A percentile compares a stretch with the other conserved stretches of the same genome.
phyloP scores from a whole-genome alignment of 2,888 invertebrate genomes.

The Mylabris sibirica region DNA sequence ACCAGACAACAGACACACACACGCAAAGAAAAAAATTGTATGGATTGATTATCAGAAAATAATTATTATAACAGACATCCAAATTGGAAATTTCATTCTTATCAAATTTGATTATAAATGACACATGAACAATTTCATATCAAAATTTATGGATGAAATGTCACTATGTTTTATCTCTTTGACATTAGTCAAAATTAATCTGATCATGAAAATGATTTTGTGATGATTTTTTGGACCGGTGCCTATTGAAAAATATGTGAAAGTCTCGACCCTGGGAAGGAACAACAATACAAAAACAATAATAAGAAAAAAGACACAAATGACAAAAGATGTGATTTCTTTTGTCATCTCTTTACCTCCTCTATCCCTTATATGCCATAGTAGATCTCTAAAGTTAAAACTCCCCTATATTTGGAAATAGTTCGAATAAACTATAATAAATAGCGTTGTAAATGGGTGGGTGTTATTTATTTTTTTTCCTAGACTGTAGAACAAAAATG shows the following conservation, averaged over 20 bases:
- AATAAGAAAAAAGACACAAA: slow-evolving; percentile 11
- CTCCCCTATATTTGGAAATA: background rate
- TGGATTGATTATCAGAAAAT: background rate
- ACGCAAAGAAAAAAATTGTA: slow-evolving; percentile 29
- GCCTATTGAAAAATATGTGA: slow-evolving; percentile 30
- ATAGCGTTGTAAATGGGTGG: slow-evolving; percentile 18
- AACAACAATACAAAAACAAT: slow-evolving; percentile 24
- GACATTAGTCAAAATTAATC: slow-evolving; percentile 10
- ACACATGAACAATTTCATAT: background rate
- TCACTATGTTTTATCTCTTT: background rate
- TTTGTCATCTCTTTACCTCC: slow-evolving; percentile 21
- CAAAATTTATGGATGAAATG: background rate
- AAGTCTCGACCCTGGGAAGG: slow-evolving; percentile 36
- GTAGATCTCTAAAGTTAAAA: background rate
- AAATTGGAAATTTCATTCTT: background rate
- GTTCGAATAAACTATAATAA: background rate
- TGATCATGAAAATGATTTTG: too few relatives aligned
- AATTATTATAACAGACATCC: background rate
- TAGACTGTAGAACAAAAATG: background rate
- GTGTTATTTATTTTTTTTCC: background rate
- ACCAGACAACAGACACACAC: slow-evolving; percentile 40
- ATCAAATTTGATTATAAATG: background rate
- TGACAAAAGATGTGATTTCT: slow-evolving; percentile 21
- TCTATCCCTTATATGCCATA: too few relatives aligned
- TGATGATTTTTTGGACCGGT: slow-evolving; percentile 7